Evolutionary conservation across 2,113 vertebrate genomes (phyloP), one percentile per base, ranked within the genome.

Genomic region (Malurus cyaneus): DNA sequence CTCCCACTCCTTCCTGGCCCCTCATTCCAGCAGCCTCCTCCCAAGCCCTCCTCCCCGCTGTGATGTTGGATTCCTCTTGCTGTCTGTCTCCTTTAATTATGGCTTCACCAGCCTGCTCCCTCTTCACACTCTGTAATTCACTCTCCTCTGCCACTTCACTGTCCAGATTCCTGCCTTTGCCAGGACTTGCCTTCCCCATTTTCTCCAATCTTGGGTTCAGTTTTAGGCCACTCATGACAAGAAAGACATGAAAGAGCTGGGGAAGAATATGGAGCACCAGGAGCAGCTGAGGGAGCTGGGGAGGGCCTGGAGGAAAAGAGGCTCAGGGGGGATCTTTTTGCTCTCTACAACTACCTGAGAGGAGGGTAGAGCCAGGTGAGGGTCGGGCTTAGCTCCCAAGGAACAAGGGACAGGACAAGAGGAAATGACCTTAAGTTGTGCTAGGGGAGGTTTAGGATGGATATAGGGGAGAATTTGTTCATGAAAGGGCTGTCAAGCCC

Each of bases 61-160:
- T 46, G 20, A 6, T 6, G 0, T 1, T 31, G 26, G 47, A 23
- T 29, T 77, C 5, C 0, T 36, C 76, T 61, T 31, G 4, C 19
- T 32, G 2, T 39, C 70, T 26, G 7, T 41, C 80, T 86, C 61
- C 57, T 21, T 32, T 54, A 46, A 79, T 61, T 65, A 85, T 0
- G 1, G 61, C 29, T 69, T 70, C 25, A 61, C 61, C 57, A 61
- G 50, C 25, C 23, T 9, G 8, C 8, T 71, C 69, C 31, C 3
- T 62, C 82, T 74, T 47, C 1, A 0, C 4, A 0, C 2, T 2
- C 34, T 23, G 52, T 28, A 84, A 89, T 71, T 44, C 73, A 25
- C 31, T 20, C 52, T 70, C 53, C 60, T 42, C 52, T 79, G 29
- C 47, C 52, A 36, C 67, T n/a, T 62, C 24, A 12, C 32, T 71